These are phyloP conservation scores for Zeus faber DNA, from an alignment of 2,113 vertebrate species.

Conservation along the genomic window DNA sequence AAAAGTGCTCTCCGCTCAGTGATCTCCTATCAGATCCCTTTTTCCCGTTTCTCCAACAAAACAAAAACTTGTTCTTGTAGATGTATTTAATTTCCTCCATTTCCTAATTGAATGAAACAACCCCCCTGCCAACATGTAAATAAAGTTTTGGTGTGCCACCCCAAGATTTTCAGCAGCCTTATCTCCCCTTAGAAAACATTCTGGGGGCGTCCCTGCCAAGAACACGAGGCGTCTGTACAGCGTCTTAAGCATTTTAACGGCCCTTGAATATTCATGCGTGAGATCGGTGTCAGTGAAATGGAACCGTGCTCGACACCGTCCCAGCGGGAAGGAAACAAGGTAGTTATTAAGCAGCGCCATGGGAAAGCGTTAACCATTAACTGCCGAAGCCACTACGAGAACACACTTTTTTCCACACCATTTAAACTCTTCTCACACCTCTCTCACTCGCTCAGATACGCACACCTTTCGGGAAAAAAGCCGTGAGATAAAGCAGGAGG, in stretches of 20 bases:
- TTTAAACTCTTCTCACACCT: conserved; percentile 56
- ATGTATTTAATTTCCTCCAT: too few relatives aligned
- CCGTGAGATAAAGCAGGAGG: conserved; percentile 41
- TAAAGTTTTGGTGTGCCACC: too few relatives aligned
- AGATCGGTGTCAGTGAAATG: conserved; percentile 42
- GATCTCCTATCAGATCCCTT: too few relatives aligned
- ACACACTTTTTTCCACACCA: conserved; percentile 50
- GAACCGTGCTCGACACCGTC: conserved; percentile 39
- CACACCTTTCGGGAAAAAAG: conserved; percentile 27
- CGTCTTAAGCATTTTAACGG: conserved; percentile 26
- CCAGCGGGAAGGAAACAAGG: conserved; percentile 62
- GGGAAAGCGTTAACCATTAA: conserved; percentile 72
- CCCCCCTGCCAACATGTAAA: too few relatives aligned
- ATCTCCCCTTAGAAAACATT: too few relatives aligned
- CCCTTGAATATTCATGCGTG: conserved; percentile 64
- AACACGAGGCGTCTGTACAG: conserved; percentile 1
- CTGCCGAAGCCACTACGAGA: conserved; percentile 45
- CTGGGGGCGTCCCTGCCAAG: too few relatives aligned
- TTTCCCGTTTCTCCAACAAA: too few relatives aligned
- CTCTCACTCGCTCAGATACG: conserved; percentile 2
- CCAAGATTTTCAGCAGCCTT: too few relatives aligned
- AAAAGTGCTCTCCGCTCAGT: too few relatives aligned
- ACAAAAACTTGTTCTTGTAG: too few relatives aligned
- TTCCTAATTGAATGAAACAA: too few relatives aligned
- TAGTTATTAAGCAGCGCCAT: conserved; percentile 61